Evolutionary conservation across 2,797 vertebrate genomes (phyloP), one percentile per base, ranked within the genome.

Genomic region (Eremophila alpestris): DNA sequence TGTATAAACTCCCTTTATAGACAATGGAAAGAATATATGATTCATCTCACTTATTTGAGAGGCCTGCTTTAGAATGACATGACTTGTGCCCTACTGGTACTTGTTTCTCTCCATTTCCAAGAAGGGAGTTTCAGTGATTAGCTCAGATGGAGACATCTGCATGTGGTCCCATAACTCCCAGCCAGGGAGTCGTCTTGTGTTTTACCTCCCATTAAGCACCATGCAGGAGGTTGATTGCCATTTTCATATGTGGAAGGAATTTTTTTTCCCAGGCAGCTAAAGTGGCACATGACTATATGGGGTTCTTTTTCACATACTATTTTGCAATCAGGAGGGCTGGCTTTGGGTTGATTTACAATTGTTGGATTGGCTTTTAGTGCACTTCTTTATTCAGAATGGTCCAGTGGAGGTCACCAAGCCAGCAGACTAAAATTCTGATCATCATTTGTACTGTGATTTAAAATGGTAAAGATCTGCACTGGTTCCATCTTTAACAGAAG

Each of bases 181-280:
- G 83, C 65, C 93, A 93, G 96, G 87, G 95, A 95, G 79, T 79
- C 16, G 1, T 64, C 93, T 93, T 94, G 87, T 96, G 94, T 96
- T 96, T 96, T 95, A 96, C 91, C 94, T 96, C 94, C 96, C 96
- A 96, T 96, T 96, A 96, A 94, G 94, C 87, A 90, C 95, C 67
- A 81, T 30, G 93, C 91, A 94, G 93, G 95, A 94, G 94, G 94
- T 2, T 96, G 95, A 96, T 96, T 96, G 90, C 74, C 91, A 55
- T 95, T 95, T 95, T 96, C 93, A 90, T 93, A 88, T 65, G 48
- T 91, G 77, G 87, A 95, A 94, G 43, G 65, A 82, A 38, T 83
- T 90, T 84, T 95, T 95, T 94, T 87, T 90, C 51, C 69, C 73
- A 73, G 91, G 65, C 40, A 90, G 62, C 48, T 55, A 79, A 94